Conservation (phyloP, 1,140 invertebrate species). For the Stegodyphus dumicola region DNA sequence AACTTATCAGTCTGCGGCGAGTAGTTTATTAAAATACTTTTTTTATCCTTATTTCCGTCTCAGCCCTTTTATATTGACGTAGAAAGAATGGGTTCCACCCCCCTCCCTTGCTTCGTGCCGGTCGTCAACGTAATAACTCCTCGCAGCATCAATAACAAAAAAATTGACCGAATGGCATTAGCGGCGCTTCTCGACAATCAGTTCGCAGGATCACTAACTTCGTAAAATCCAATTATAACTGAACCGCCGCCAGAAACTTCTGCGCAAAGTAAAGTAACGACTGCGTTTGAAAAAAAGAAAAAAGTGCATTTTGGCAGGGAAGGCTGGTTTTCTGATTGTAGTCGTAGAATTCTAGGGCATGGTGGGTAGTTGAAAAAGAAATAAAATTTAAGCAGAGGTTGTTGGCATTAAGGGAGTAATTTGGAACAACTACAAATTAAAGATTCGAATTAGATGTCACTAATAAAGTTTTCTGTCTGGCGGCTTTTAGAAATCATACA, state of each 20-base stretch:
- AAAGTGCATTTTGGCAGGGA: neutral
- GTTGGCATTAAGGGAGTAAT: neutral
- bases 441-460: neutral
- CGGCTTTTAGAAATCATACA: too few species aligned
- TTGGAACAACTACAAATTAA: neutral
- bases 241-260: neutral
- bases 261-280: neutral
- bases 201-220: neutral
- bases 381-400: neutral
- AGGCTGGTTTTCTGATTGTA: neutral
- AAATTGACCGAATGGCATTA: neutral
- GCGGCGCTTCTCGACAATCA: neutral
- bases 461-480: neutral
- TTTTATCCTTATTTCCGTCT: too few species aligned
- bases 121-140: too few species aligned
- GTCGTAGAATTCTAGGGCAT: neutral
- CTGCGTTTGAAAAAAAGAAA: neutral
- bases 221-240: neutral
- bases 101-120: too few species aligned
- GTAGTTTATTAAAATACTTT: too few species aligned
- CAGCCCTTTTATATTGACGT: too few species aligned
- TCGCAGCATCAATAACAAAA: too few species aligned
- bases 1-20: too few species aligned
- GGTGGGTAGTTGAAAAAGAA: neutral
- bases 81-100: too few species aligned